These are phyloP conservation scores for Epicauta chinensis DNA, from an alignment of 1,140 invertebrate genomes.

Conservation along the genomic window DNA sequence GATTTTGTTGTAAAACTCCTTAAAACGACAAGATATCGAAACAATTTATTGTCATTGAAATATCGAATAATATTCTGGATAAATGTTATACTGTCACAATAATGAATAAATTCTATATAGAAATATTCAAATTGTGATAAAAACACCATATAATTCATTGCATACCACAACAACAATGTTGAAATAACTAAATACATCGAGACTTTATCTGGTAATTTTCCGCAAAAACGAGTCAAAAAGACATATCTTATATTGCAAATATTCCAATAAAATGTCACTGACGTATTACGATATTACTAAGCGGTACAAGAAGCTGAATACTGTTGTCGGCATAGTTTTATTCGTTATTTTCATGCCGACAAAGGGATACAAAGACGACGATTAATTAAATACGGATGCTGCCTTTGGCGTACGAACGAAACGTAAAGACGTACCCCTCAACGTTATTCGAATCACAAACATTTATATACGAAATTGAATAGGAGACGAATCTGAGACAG, in stretches of 20 bases:
- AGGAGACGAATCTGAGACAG: too few species aligned
- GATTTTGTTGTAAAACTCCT: conserved; percentile 1
- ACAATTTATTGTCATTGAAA: too few species aligned
- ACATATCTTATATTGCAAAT: conserved; percentile 32
- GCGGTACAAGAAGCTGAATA: conserved; percentile 33
- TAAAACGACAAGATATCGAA: too few species aligned
- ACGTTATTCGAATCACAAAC: too few species aligned
- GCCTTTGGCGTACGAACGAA: not conserved
- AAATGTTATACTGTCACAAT: too few species aligned
- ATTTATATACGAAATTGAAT: too few species aligned
- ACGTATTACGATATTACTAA: conserved; percentile 37
- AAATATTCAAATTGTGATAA: conserved; percentile 25
- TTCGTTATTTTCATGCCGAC: conserved; percentile 33
- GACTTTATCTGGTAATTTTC: conserved; percentile 34
- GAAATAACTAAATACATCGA: conserved; percentile 25
- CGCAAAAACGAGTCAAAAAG: conserved; percentile 28
- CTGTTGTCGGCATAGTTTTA: conserved; percentile 40
- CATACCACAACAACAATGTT: conserved; percentile 26
- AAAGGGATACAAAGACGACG: conserved; percentile 30
- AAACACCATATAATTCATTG: conserved; percentile 31
- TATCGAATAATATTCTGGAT: too few species aligned
- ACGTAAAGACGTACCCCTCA: not conserved
- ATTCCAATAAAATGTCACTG: conserved; percentile 38
- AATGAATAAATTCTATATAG: too few species aligned
- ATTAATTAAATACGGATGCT: conserved; percentile 32